Percentiles rank a stretch among this genome's conserved stretches.
Conservation (phyloP, 2,797 vertebrate genomes). For the Carapus acus region DNA sequence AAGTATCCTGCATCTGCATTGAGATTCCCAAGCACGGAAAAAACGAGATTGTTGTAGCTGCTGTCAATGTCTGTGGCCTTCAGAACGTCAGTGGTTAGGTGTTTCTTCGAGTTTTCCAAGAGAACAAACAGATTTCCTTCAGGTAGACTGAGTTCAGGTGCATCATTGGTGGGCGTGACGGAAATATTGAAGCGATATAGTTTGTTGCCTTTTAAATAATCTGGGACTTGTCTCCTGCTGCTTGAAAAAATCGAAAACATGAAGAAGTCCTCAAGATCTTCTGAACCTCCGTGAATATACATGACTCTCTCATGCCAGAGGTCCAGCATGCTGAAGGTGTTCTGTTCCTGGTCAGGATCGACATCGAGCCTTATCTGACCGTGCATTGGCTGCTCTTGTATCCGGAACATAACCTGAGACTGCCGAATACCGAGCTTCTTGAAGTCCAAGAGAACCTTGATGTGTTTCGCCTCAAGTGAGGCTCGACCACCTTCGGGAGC, state of each 20-base stretch:
- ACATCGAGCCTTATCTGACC: slow-evolving; percentile 80
- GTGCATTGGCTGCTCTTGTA: slow-evolving; percentile 73
- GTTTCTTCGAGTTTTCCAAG: slow-evolving; percentile 83
- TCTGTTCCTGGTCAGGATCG: slow-evolving; percentile 68
- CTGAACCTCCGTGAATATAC: slow-evolving; percentile 86
- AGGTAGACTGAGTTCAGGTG: slow-evolving; percentile 80
- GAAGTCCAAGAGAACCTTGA: slow-evolving; percentile 80
- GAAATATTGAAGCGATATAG: slow-evolving; percentile 77
- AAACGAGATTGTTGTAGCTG: slow-evolving; percentile 63
- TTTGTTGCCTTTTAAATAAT: slow-evolving; percentile 71
- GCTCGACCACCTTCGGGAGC: slow-evolving; percentile 80
- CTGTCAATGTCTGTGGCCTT: slow-evolving; percentile 81
- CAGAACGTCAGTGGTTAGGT: slow-evolving; percentile 71
- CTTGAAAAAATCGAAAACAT: slow-evolving; percentile 78
- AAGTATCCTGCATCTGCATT: slow-evolving; percentile 83
- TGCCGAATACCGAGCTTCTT: slow-evolving; percentile 77
- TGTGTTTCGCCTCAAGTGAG: slow-evolving; percentile 80
- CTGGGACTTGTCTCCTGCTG: slow-evolving; percentile 73
- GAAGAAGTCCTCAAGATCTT: slow-evolving; percentile 80
- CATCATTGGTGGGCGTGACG: slow-evolving; percentile 82
- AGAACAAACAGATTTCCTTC: slow-evolving; percentile 82
- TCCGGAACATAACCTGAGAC: slow-evolving; percentile 83
- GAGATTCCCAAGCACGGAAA: slow-evolving; percentile 83
- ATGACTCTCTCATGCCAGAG: slow-evolving; percentile 79
- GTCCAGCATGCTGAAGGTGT: slow-evolving; percentile 83